Evolutionary conservation across 2,888 invertebrate genomes (phyloP).

Genomic region (Aromia moschata): DNA sequence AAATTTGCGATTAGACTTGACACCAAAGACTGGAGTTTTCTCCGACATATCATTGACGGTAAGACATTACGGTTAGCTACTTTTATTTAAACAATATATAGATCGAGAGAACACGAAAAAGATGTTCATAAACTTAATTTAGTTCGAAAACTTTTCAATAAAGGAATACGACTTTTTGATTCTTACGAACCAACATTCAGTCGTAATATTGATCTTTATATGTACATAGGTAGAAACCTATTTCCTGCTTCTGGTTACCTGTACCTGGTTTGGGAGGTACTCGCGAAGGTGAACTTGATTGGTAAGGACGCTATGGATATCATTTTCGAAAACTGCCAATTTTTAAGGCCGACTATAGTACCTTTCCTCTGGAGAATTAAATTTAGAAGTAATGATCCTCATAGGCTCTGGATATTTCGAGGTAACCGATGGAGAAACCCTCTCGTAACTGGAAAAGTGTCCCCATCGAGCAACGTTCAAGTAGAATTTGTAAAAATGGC

Average conservation of each 20-base stretch:
- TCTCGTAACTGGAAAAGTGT: slow-evolving; percentile 35
- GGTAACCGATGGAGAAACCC: slow-evolving; percentile 41
- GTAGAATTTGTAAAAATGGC: not conserved
- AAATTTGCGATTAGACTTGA: slow-evolving; percentile 68
- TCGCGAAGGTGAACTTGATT: not conserved
- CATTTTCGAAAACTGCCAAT: slow-evolving; percentile 65
- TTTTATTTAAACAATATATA: not conserved
- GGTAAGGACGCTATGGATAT: not conserved
- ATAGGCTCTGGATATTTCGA: slow-evolving; percentile 51
- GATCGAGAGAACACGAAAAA: too few relatives aligned
- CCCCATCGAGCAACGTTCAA: slow-evolving; percentile 39
- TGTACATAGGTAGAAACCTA: slow-evolving; percentile 49
- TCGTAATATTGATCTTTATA: too few relatives aligned
- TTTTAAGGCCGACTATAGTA: slow-evolving; percentile 63
- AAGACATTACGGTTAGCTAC: slow-evolving; percentile 30
- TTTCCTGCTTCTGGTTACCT: slow-evolving; percentile 70
- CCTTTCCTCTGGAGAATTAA: slow-evolving; percentile 53
- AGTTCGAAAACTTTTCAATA: too few relatives aligned
- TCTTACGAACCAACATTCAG: too few relatives aligned
- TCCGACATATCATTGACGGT: slow-evolving; percentile 87
- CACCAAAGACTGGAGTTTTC: slow-evolving; percentile 75
- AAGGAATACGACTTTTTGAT: too few relatives aligned
- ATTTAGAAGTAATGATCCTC: slow-evolving; percentile 33
- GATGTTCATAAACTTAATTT: too few relatives aligned
- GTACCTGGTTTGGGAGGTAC: slow-evolving; percentile 11